Conservation (phyloP, 2,113 vertebrate species). For the Fregetta grallaria region DNA sequence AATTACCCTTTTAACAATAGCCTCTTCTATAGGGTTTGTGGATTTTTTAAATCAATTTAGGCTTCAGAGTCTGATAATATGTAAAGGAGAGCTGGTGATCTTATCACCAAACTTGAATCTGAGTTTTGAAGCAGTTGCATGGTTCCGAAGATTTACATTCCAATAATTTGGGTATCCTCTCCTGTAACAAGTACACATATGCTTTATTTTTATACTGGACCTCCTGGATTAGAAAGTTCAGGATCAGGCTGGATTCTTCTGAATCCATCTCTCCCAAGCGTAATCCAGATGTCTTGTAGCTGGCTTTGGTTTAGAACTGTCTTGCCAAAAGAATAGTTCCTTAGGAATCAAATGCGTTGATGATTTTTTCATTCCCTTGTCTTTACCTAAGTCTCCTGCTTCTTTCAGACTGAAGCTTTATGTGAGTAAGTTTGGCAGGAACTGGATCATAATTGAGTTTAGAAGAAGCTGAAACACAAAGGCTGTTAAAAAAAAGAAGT, state of each 20-base stretch:
- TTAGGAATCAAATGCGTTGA: neutral
- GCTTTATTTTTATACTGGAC: neutral
- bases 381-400: neutral
- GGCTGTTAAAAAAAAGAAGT: neutral
- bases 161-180: neutral
- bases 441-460: neutral
- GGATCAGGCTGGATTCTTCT: neutral
- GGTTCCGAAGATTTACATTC: neutral
- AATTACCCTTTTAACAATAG: neutral
- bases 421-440: neutral
- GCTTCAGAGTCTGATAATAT: neutral
- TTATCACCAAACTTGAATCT: neutral
- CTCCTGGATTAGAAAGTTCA: neutral
- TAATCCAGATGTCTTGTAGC: neutral
- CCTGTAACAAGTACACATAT: neutral
- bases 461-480: neutral
- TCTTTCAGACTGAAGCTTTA: neutral
- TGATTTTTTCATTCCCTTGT: neutral
- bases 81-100: neutral
- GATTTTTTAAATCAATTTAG: neutral
- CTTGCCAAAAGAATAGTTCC: neutral
- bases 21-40: neutral
- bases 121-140: neutral
- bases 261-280: neutral
- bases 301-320: neutral